A percentile compares a stretch with the other conserved stretches of the same genome.
These are phyloP conservation scores for Thalassophryne amazonica DNA, from an alignment of 2,797 vertebrate genomes.

Conservation along the genomic window DNA sequence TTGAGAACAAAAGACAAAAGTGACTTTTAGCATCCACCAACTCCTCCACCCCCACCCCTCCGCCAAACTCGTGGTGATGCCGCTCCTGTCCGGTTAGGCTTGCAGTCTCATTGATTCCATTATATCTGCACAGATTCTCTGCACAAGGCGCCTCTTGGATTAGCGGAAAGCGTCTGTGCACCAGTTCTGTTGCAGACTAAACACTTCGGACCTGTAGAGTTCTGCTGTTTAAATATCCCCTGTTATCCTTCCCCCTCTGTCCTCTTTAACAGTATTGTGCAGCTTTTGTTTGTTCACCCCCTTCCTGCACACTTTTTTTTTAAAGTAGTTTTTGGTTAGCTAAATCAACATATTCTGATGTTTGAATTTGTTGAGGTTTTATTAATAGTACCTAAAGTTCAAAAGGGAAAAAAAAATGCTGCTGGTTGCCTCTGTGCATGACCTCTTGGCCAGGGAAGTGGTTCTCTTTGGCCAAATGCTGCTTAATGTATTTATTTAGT, in stretches of 20 bases:
- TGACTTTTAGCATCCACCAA: conserved; percentile 47
- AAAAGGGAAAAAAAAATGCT: conserved; percentile 76
- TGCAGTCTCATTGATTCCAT: conserved; percentile 13
- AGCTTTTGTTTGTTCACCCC: conserved; percentile 39
- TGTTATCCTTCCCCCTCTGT: neutral
- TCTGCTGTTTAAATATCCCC: conserved; percentile 52
- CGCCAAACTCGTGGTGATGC: conserved; percentile 8
- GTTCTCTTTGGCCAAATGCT: conserved; percentile 66
- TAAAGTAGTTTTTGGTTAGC: conserved; percentile 30
- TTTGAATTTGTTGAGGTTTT: conserved; percentile 43
- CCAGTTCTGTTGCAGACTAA: neutral
- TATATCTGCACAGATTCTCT: conserved; percentile 22
- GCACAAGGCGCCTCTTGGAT: conserved; percentile 23
- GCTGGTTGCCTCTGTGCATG: conserved; percentile 78
- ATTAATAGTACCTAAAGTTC: conserved; percentile 44
- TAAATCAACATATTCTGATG: conserved; percentile 46
- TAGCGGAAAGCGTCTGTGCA: neutral
- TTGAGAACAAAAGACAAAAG: conserved; percentile 38
- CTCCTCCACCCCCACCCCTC: too few relatives aligned
- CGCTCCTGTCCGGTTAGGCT: conserved; percentile 19
- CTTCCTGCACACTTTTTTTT: neutral
- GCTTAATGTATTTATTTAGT: conserved; percentile 72
- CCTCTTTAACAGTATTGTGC: conserved; percentile 26
- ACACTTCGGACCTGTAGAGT: conserved; percentile 14
- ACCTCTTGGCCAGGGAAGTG: conserved; percentile 61